A percentile compares a stretch with the other conserved stretches of the same genome.
Evolutionary conservation across 2,113 vertebrate species (phyloP).

Genomic region (Myxocyprinus asiaticus): DNA sequence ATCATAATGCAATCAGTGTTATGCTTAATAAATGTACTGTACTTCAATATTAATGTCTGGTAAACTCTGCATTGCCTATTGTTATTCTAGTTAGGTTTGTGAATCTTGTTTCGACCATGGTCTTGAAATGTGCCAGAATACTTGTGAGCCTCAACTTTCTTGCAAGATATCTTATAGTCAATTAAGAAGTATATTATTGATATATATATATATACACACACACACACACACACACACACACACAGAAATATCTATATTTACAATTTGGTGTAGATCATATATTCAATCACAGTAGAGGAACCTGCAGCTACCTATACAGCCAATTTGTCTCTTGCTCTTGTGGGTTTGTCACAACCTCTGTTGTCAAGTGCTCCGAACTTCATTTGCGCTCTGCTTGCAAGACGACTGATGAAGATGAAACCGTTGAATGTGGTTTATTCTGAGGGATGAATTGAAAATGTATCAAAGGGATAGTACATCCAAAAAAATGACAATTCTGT

Average conservation of each 20-base stretch:
- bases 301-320: slow-evolving; percentile 64
- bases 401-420: slow-evolving; percentile 56
- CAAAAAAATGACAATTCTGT: too few relatives aligned
- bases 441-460: not conserved
- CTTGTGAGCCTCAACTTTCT: slow-evolving; percentile 65
- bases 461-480: not conserved
- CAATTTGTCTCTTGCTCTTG: slow-evolving; percentile 61
- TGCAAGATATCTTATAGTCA: slow-evolving; percentile 68
- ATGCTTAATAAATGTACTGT: slow-evolving; percentile 74
- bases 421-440: not conserved
- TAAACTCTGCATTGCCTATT: slow-evolving; percentile 77
- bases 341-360: slow-evolving; percentile 63
- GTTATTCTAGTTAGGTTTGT: slow-evolving; percentile 70
- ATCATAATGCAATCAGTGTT: slow-evolving; percentile 72
- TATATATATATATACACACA: slow-evolving; percentile 56
- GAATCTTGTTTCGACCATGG: slow-evolving; percentile 68
- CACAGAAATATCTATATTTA: slow-evolving; percentile 31
- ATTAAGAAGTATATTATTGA: slow-evolving; percentile 61
- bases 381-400: slow-evolving; percentile 64
- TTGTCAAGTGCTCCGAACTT: slow-evolving; percentile 63
- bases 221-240: not conserved
- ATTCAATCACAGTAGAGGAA: slow-evolving; percentile 60
- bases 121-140: slow-evolving; percentile 80
- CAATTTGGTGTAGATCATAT: slow-evolving; percentile 50
- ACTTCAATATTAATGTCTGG: slow-evolving; percentile 68